Evolutionary conservation across 2,888 invertebrate species (phyloP), one percentile per base, ranked within the genome.

Genomic region (Agriopis aurantiaria): DNA sequence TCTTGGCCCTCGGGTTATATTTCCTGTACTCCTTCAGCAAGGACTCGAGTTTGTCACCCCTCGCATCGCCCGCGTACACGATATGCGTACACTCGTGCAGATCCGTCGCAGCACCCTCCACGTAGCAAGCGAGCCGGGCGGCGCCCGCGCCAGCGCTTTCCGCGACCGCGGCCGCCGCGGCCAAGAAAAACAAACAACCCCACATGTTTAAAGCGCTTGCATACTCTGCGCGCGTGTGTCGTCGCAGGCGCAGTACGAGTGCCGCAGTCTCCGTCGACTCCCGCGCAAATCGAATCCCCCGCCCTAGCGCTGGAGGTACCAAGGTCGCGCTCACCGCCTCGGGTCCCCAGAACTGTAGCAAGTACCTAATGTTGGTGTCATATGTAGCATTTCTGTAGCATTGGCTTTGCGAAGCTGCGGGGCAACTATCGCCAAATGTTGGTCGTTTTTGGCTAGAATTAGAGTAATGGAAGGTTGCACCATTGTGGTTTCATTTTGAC

Each of bases 1-100:
- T 90, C 87, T 96, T 96, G 77, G 95, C 85, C 68, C 92, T 88
- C 41, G 94, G 93, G 73, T 93, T 91, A 71, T 85, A 87, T 75
- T 93, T 93, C 80, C 91, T 91, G 77, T 95, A 91, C 74, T 91
- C 92, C 83, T 95, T 95, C 77, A 94, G 79, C 52, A 93, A 66
- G 41, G 80, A 79, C 43, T 92, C 92, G 63, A 94, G 88, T 71
- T 92, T 91, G 7, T 93, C 91, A 74, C 91, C 94, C 75, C 92
- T 88, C 65, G 89, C 89, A 74, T 88, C 85, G 63, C 95, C 94
- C 63, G 90, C 81, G 82, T 95, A 93, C 57, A 95, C 92, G 71
- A 95, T 85, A 82, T 95, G 95, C 67, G 95, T 94, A 80, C 95
- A 95, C 87, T 95, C 94, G 77, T 90, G 84, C 79, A 88, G 90